Percentiles rank a stretch among this genome's conserved stretches.
Evolutionary conservation across 1,140 invertebrate genomes (phyloP).

Genomic region (Bombus superbus): DNA sequence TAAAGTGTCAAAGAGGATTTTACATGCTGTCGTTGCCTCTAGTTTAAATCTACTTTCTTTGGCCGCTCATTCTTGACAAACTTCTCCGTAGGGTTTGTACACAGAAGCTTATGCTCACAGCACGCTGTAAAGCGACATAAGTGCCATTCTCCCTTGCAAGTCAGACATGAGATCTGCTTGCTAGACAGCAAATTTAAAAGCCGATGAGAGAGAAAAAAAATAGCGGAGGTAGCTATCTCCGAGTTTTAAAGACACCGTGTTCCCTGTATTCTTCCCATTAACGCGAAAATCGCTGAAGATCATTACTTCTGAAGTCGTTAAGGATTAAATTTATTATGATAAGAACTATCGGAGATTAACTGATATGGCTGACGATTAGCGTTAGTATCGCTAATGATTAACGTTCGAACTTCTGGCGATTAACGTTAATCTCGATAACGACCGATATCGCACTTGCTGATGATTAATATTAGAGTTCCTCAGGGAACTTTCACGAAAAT

Average conservation of each 20-base stretch:
- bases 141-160: constrained; percentile 9
- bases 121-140: constrained; percentile 27
- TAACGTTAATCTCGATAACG: too few relatives aligned
- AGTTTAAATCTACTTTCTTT: constrained; percentile 51
- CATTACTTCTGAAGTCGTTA: background rate
- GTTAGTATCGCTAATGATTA: too few relatives aligned
- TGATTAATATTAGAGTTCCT: too few relatives aligned
- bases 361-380: too few relatives aligned
- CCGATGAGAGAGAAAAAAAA: background rate
- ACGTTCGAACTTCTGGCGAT: too few relatives aligned
- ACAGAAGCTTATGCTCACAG: constrained; percentile 27
- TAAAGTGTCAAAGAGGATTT: constrained; percentile 42
- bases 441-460: too few relatives aligned
- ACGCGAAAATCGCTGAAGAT: background rate
- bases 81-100: background rate
- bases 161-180: constrained; percentile 17
- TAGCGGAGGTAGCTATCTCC: background rate
- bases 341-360: too few relatives aligned
- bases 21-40: constrained; percentile 24
- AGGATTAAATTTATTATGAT: background rate
- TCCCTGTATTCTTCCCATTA: background rate
- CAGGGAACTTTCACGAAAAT: too few relatives aligned
- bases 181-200: background rate
- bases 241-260: background rate
- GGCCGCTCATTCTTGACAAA: constrained; percentile 33